Evolutionary conservation across 2,797 vertebrate species (phyloP).

Genomic region (Rhadinocentrus ornatus): DNA sequence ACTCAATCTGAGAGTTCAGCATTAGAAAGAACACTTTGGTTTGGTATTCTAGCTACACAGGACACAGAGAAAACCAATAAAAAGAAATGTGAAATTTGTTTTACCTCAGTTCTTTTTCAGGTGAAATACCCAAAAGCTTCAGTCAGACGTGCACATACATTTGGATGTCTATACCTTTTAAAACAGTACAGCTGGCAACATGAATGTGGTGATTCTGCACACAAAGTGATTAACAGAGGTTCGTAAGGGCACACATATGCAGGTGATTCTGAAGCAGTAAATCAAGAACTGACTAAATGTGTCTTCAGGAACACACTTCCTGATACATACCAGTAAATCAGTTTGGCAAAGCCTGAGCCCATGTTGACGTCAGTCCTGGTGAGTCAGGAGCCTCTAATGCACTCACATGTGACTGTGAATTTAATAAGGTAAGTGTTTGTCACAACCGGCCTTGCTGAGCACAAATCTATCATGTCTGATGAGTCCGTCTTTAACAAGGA

Average conservation of each 20-base stretch:
- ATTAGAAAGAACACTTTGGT: conserved; percentile 42
- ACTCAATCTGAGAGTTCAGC: conserved; percentile 43
- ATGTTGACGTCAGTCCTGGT: conserved; percentile 53
- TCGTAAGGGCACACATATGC: conserved; percentile 37
- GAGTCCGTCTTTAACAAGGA: conserved; percentile 31
- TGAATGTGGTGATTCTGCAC: conserved; percentile 18
- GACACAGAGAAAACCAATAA: conserved; percentile 62
- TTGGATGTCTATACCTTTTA: conserved; percentile 15
- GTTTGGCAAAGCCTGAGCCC: conserved; percentile 33
- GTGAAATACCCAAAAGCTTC: conserved; percentile 67
- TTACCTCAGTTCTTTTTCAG: conserved; percentile 59
- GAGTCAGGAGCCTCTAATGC: conserved; percentile 54
- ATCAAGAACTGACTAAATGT: conserved; percentile 27
- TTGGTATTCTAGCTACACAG: conserved; percentile 58
- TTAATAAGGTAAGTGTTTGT: conserved; percentile 69
- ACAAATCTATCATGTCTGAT: conserved; percentile 47
- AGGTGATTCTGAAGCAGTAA: conserved; percentile 39
- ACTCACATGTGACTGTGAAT: conserved; percentile 52
- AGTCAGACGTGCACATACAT: conserved; percentile 55
- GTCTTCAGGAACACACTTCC: conserved; percentile 23
- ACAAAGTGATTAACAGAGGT: conserved; percentile 39
- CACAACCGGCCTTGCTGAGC: conserved; percentile 21
- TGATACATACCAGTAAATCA: conserved; percentile 43
- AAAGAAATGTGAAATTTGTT: conserved; percentile 57
- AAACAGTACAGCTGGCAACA: conserved; percentile 18